Evolutionary conservation across 2,797 vertebrate genomes (phyloP).

Genomic region (Myiothlypis chrysogaster): DNA sequence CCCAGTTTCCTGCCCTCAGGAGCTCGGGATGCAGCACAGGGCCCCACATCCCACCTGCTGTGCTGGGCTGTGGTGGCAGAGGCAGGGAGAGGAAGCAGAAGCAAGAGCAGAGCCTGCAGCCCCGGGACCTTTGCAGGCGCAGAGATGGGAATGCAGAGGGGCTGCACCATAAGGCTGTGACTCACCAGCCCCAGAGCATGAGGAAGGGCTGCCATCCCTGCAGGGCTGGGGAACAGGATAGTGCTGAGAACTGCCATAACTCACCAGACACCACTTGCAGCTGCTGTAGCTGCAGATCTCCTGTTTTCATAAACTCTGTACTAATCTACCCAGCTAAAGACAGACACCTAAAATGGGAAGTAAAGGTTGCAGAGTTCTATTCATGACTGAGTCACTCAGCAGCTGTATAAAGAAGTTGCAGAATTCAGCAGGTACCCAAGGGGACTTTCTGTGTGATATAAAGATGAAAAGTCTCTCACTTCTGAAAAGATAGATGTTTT

Average conservation of each 20-base stretch:
- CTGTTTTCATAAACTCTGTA: neutral
- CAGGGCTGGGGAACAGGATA: accelerated
- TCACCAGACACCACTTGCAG: neutral
- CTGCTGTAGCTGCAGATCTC: neutral
- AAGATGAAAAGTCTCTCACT: neutral
- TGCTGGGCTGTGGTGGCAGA: neutral
- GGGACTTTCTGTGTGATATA: neutral
- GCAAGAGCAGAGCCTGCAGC: accelerated
- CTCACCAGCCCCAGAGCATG: neutral
- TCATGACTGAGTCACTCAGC: neutral
- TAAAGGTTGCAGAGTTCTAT: neutral
- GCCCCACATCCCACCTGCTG: neutral
- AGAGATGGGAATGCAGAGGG: neutral
- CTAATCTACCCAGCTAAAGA: neutral
- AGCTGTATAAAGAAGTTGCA: neutral
- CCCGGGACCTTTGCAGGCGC: accelerated
- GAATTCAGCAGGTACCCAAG: neutral
- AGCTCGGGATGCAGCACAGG: neutral
- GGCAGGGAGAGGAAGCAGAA: neutral
- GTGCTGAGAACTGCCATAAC: neutral
- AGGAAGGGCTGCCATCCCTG: neutral
- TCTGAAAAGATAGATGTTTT: neutral
- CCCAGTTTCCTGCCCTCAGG: constrained; percentile 65
- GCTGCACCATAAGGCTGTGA: neutral
- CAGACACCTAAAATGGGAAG: neutral